These are phyloP conservation scores for Tigriopus japonicus DNA, from an alignment of 1,140 invertebrate species.

Conservation along the genomic window DNA sequence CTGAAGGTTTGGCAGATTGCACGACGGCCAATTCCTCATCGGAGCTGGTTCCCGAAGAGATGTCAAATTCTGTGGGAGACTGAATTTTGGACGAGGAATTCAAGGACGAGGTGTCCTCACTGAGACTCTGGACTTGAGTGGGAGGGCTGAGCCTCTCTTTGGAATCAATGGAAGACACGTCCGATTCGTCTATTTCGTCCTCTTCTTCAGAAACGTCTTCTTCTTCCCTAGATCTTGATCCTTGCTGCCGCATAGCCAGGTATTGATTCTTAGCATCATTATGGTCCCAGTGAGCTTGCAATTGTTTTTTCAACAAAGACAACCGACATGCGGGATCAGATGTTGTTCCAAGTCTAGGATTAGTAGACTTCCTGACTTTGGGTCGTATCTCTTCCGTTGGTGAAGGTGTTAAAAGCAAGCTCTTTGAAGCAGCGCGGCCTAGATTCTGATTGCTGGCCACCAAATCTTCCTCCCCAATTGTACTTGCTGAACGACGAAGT, in stretches of 20 bases:
- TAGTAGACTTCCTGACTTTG: too few species aligned
- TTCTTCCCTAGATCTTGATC: background rate
- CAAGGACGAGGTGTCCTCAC: conserved; percentile 3
- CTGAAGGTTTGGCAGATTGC: background rate
- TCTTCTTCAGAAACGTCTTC: background rate
- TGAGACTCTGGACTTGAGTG: conserved; percentile 8
- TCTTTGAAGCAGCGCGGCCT: too few species aligned
- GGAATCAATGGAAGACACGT: background rate
- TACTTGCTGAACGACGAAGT: too few species aligned
- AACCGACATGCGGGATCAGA: background rate
- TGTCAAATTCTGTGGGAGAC: too few species aligned
- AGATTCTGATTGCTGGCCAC: too few species aligned
- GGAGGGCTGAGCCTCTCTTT: conserved; percentile 4
- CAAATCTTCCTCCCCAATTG: too few species aligned
- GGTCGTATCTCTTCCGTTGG: too few species aligned
- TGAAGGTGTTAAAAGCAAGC: too few species aligned
- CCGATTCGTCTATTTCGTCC: background rate
- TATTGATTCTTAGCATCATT: background rate
- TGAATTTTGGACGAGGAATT: too few species aligned
- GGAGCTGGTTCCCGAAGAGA: background rate
- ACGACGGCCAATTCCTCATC: background rate
- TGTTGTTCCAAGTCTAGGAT: background rate
- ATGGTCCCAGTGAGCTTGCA: background rate
- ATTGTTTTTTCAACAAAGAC: background rate
- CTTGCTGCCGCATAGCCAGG: background rate